Percentiles rank a stretch among this genome's conserved stretches.
phyloP scores from a whole-genome alignment of 2,888 invertebrate genomes.

The Dolomedes plantarius region DNA sequence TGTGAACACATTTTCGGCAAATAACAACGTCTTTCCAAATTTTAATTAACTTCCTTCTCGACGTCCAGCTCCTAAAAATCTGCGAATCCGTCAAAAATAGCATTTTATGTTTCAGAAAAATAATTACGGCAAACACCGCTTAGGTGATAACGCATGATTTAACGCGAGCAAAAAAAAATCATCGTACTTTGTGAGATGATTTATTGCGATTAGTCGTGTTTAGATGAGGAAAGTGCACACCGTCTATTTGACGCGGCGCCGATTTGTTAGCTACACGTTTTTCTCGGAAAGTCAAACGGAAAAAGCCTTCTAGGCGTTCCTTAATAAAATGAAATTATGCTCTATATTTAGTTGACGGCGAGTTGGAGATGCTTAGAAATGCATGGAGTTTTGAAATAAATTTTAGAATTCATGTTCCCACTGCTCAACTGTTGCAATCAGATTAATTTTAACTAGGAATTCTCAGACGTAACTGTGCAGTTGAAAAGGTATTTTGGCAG shows the following conservation, averaged over 20 bases:
- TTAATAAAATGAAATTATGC: not conserved
- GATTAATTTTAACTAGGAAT: too few relatives aligned
- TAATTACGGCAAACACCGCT: not conserved
- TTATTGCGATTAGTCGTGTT: conserved; percentile 5
- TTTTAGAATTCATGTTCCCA: too few relatives aligned
- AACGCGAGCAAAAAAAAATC: not conserved
- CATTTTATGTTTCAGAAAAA: not conserved
- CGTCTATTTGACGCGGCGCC: not conserved
- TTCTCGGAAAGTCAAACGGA: not conserved
- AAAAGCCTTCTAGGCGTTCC: not conserved
- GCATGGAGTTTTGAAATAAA: too few relatives aligned
- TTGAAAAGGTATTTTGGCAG: too few relatives aligned
- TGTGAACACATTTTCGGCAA: too few relatives aligned
- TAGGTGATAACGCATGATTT: conserved; percentile 5
- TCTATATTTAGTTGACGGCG: not conserved
- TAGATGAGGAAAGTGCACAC: not conserved
- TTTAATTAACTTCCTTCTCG: too few relatives aligned
- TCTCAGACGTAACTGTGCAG: too few relatives aligned
- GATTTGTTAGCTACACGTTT: not conserved
- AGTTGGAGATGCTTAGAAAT: not conserved
- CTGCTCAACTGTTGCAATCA: too few relatives aligned
- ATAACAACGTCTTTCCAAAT: too few relatives aligned
- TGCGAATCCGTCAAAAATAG: too few relatives aligned
- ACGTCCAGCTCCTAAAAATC: too few relatives aligned
- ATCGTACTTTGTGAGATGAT: not conserved